Percentiles rank a stretch among this genome's conserved stretches.
phyloP scores from a whole-genome alignment of 2,113 vertebrate genomes.

The Gallinago undulata region DNA sequence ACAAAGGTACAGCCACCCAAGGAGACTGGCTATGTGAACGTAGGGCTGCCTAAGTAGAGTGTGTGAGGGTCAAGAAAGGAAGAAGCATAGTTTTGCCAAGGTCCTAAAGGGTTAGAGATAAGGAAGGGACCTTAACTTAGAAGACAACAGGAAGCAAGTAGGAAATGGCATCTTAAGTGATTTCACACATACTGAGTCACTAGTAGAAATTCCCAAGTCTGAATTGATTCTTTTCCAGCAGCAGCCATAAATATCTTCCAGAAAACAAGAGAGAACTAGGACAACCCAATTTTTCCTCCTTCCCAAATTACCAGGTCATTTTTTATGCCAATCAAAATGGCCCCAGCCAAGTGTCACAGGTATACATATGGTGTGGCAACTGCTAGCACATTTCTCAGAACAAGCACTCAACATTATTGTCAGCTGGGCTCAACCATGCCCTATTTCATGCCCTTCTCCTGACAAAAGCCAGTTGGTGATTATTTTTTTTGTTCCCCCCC shows the following conservation, averaged over 20 bases:
- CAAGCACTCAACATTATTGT: not conserved
- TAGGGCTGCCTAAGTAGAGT: not conserved
- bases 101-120: not conserved
- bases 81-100: not conserved
- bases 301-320: not conserved
- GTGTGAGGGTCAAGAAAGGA: not conserved
- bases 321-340: not conserved
- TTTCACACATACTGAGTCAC: not conserved
- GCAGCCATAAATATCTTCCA: not conserved
- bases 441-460: not conserved
- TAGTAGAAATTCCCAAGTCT: not conserved
- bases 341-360: not conserved
- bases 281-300: not conserved
- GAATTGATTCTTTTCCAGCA: not conserved
- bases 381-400: not conserved
- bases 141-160: not conserved
- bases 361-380: not conserved
- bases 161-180: not conserved
- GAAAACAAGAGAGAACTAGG: not conserved
- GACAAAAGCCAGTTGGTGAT: too few relatives aligned
- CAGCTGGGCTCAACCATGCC: not conserved
- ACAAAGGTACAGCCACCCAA: not conserved
- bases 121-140: not conserved
- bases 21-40: not conserved
- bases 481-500: too few relatives aligned